These are phyloP conservation scores for Upupa epops DNA, from an alignment of 2,113 vertebrate genomes.

Conservation along the genomic window DNA sequence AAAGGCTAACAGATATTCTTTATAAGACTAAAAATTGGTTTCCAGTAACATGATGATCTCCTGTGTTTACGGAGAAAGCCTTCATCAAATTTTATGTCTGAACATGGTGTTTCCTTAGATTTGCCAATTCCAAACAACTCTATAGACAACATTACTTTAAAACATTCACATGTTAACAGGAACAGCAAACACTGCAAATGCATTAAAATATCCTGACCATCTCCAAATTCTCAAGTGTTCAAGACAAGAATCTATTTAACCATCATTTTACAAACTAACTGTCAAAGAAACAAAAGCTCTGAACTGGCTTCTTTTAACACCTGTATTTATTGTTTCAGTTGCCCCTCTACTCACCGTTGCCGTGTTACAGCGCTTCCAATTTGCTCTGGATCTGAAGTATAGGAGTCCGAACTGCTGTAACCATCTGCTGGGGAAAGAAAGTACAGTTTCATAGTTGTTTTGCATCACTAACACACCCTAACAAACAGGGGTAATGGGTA, in stretches of 20 bases:
- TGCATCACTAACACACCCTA: neutral
- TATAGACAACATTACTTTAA: neutral
- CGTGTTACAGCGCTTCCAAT: slow-evolving; percentile 83
- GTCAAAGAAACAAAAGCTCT: neutral
- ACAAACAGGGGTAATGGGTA: neutral
- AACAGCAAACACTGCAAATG: neutral
- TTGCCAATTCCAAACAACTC: neutral
- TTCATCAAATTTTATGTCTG: neutral
- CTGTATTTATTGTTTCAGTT: neutral
- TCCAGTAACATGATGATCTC: neutral
- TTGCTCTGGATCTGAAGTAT: slow-evolving; percentile 92
- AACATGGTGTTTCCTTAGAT: neutral
- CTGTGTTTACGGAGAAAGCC: neutral
- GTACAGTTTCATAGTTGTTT: slow-evolving; percentile 32
- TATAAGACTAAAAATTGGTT: neutral
- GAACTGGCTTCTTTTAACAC: neutral
- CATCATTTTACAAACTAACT: neutral
- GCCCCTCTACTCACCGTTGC: slow-evolving; percentile 83
- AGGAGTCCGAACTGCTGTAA: slow-evolving; percentile 98
- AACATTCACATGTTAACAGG: neutral
- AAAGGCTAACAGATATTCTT: neutral
- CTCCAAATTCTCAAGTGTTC: neutral
- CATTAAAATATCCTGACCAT: neutral
- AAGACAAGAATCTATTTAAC: neutral
- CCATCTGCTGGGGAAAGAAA: slow-evolving; percentile 83